These are phyloP conservation scores for Drosophila rufa DNA, from an alignment of 1,140 invertebrate species.

Conservation along the genomic window DNA sequence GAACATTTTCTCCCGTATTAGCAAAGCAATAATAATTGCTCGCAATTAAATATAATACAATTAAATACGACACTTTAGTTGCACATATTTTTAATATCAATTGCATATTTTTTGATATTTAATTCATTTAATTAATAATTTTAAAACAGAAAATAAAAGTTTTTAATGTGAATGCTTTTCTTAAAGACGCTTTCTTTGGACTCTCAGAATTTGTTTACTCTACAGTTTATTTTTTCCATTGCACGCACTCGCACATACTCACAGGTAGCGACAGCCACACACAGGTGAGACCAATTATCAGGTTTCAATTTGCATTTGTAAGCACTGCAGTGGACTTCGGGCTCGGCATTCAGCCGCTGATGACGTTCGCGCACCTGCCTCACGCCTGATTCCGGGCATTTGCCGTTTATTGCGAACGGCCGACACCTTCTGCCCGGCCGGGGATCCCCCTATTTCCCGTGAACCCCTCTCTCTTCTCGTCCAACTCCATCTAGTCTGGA, in stretches of 20 bases:
- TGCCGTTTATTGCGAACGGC: constrained; percentile 64
- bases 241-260: neutral
- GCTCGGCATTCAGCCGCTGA: constrained; percentile 17
- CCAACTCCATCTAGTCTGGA: neutral
- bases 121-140: no score
- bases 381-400: constrained; percentile 40
- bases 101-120: no score
- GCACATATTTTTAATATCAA: no score
- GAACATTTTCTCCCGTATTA: no score
- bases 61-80: no score
- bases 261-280: constrained; percentile 1
- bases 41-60: no score
- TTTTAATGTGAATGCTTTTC: no score
- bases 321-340: constrained; percentile 57
- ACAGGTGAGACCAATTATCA: constrained; percentile 65
- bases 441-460: no score
- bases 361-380: constrained; percentile 18
- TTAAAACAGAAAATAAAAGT: no score
- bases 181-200: no score
- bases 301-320: constrained; percentile 76
- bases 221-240: neutral
- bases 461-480: no score
- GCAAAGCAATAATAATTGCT: neutral
- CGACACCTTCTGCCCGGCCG: constrained; percentile 9
- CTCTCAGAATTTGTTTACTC: no score